A percentile compares a stretch with the other conserved stretches of the same genome.
Conservation (phyloP, 2,113 vertebrate species). For the Euleptes europaea region DNA sequence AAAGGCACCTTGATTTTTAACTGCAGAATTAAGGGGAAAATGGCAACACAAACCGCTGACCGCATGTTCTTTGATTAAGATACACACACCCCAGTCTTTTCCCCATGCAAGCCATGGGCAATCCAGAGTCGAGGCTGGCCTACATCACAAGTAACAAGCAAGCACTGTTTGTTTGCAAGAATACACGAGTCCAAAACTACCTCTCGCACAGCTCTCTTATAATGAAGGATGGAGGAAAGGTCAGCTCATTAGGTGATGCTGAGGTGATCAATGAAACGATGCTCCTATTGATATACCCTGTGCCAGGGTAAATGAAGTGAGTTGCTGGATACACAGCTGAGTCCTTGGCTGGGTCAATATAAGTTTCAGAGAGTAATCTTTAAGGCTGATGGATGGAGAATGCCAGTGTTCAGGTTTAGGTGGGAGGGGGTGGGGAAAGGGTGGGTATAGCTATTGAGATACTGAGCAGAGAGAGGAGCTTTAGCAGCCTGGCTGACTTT, state of each 20-base stretch:
- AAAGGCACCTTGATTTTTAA: conserved; percentile 24
- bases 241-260: conserved; percentile 5
- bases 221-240: conserved; percentile 1
- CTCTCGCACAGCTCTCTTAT: conserved; percentile 23
- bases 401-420: neutral
- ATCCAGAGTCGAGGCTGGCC: conserved; percentile 53
- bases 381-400: neutral
- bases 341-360: neutral
- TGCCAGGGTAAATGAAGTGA: conserved; percentile 26
- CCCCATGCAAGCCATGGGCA: conserved; percentile 53
- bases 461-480: conserved; percentile 15
- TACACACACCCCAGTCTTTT: conserved; percentile 46
- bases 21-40: conserved; percentile 47
- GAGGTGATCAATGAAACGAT: conserved; percentile 30
- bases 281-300: conserved; percentile 24
- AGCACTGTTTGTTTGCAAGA: conserved; percentile 59
- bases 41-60: conserved; percentile 25
- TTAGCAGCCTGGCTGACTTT: neutral
- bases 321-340: conserved; percentile 10
- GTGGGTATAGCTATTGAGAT: neutral
- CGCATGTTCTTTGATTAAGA: conserved; percentile 30
- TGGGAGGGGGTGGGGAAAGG: neutral
- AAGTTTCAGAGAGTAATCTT: conserved; percentile 15
- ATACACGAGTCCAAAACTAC: conserved; percentile 35
- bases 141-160: conserved; percentile 52